phyloP scores from a whole-genome alignment of 1,140 invertebrate genomes.

The honey bee (Apis mellifera) region Amel_HAv3.1 CM009937.2:10761001-10761500 shows the following conservation, averaged over 20 bases:
- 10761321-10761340: constrained; percentile 84
- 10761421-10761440: not conserved
- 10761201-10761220: not conserved
- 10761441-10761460: not conserved
- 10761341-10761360: constrained; percentile 80
- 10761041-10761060: no score
- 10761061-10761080: no score
- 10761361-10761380: accelerated
- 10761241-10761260: constrained; percentile 85
- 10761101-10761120: no score
- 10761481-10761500: no score
- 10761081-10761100: no score
- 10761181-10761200: not conserved
- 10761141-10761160: no score
- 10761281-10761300: constrained; percentile 84
- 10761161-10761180: no score
- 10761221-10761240: constrained; percentile 72
- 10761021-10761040: no score
- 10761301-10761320: constrained; percentile 86
- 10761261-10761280: constrained; percentile 83
- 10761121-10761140: no score
- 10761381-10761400: not conserved
- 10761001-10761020: no score
- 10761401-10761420: constrained; percentile 38
- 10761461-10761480: no score